Evolutionary conservation across 2,888 invertebrate genomes (phyloP), one percentile per base, ranked within the genome.

Genomic region (Cheilosia grossa): DNA sequence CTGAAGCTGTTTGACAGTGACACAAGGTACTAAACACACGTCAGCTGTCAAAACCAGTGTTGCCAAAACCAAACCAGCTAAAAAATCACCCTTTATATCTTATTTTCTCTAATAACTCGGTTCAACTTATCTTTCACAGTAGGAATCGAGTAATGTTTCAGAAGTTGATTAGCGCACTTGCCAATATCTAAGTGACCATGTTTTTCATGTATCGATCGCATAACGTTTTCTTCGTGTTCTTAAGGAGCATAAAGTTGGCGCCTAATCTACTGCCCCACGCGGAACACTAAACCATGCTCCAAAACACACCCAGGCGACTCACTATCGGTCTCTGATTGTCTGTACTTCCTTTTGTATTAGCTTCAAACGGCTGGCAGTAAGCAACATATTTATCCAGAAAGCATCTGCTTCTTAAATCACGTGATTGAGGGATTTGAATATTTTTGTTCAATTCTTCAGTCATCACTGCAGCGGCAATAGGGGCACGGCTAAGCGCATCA

Each of bases 401-500:
- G n/a, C n/a, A n/a, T n/a, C n/a, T n/a, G n/a, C n/a, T n/a, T n/a
- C n/a, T n/a, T n/a, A n/a, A n/a, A 37, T 70, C 47, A 3, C 69
- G 56, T 9, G 21, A 21, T n/a, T 69, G 69, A 21, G 15, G 13
- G 1, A 69, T 56, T n/a, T 58, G 69, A 21, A 69, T 49, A 24
- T 58, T 69, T n/a, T 10, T 30, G 30, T 58, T 42, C 2, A 69
- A 9, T 2, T 47, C 58, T 24, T 58, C 49, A 24, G 37, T 47
- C 5, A 21, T 37, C 3, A 70, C 24, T n/a, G 24, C 54, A 42
- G 59, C 53, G 1, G 37, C 42, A 15, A 40, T 1, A 7, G 40
- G 40, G 13, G 13, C 59, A 19, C 70, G 40, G 33, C 79, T 72
- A n/a, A 72, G 58, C 13, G 69, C 69, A 19, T 75, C 75, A 5